Evolutionary conservation across 2,797 vertebrate genomes (phyloP).

Genomic region (Onychomys arenicola): DNA sequence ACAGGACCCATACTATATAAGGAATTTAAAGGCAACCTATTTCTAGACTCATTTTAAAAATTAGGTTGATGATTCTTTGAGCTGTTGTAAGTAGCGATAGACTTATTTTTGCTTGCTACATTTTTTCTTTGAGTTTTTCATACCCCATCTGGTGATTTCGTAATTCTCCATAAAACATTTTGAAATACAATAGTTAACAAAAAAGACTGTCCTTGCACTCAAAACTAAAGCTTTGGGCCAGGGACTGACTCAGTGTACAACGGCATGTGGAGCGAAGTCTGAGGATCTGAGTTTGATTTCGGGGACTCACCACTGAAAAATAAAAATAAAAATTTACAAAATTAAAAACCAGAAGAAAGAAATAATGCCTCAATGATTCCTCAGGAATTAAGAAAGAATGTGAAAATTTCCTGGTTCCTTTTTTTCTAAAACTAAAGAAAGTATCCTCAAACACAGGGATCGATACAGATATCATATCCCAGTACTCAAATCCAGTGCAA

Average conservation of each 20-base stretch:
- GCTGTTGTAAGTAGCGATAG: background rate
- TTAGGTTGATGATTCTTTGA: background rate
- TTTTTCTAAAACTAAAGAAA: background rate
- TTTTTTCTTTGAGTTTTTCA: background rate
- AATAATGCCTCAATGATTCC: background rate
- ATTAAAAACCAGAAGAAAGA: background rate
- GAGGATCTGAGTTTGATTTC: background rate
- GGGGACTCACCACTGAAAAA: background rate
- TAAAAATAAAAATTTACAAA: background rate
- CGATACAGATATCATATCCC: background rate
- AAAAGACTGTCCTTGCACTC: background rate
- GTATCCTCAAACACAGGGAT: background rate
- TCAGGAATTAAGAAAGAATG: conserved; percentile 8
- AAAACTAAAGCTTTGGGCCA: background rate
- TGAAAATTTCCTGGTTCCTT: background rate
- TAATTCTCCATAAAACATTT: background rate
- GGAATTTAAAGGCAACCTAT: background rate
- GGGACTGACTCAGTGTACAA: background rate
- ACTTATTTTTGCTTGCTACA: background rate
- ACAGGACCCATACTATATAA: conserved; percentile 16
- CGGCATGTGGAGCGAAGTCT: background rate
- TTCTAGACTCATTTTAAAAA: background rate
- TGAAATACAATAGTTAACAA: background rate
- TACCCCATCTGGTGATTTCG: background rate
- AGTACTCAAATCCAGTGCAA: background rate